Evolutionary conservation across 2,888 invertebrate species (phyloP), one percentile per base, ranked within the genome.

Genomic region (Lordiphosa andalusiaca): DNA sequence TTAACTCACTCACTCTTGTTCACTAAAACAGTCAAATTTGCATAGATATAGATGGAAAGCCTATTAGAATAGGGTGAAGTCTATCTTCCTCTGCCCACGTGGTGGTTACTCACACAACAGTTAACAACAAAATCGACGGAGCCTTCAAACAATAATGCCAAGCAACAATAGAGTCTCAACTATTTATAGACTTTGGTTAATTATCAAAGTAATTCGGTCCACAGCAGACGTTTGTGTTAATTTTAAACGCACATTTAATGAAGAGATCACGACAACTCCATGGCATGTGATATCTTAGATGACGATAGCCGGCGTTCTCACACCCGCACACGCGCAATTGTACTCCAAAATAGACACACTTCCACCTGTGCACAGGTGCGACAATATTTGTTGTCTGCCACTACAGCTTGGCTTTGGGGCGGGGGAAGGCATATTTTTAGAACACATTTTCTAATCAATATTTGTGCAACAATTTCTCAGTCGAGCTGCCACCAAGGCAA

Each of bases 361-460:
- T 21, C 46, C 61, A 75, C 44, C 50, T 71, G 65, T 40, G 54
- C 63, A 30, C 53, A 74, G 58, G 51, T 60, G 53, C 46, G 55
- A 67, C 47, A 56, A 38, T 52, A 47, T 59, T 55, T 55, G 47
- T 48, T 35, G 53, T 49, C 48, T 54, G 51, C 42, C 46, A 49
- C 57, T 56, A 57, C 56, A 47, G 44, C 54, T 53, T 30, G 30
- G 10, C 10, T 10, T 30, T 30, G 30, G 46, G 38, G 23, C 7
- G 12, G 25, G 25, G 48, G 52, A 49, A 49, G 6, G 23, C 36
- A 52, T 75, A 67, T 76, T 66, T 80, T 69, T 69, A 69, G 36
- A 36, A 50, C 39, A 30, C 30, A 30, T 30, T 55, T 53, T 39
- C 49, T 38, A 56, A 38, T 36, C 53, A 61, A 62, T 60, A 69